Evolutionary conservation across 2,797 vertebrate genomes (phyloP).

Genomic region (Poeciliopsis presidionis): DNA sequence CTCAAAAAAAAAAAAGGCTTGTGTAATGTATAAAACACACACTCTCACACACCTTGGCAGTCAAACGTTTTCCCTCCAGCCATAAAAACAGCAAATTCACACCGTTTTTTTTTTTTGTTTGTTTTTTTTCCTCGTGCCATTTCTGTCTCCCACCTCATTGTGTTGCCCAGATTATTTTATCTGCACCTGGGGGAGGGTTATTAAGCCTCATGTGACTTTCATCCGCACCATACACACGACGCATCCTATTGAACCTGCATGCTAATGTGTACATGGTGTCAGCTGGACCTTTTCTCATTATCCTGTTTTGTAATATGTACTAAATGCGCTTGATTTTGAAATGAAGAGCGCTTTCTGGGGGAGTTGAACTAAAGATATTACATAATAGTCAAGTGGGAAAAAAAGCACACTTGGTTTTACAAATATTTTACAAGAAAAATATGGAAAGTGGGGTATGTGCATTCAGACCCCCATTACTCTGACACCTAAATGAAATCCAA

Average conservation of each 20-base stretch:
- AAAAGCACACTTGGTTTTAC: background rate
- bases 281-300: conserved; percentile 21
- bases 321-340: background rate
- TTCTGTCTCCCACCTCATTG: conserved; percentile 60
- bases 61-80: conserved; percentile 40
- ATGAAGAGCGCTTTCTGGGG: background rate
- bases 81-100: conserved; percentile 64
- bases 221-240: conserved; percentile 32
- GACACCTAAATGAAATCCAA: background rate
- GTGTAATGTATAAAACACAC: background rate
- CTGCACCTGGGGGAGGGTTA: conserved; percentile 58
- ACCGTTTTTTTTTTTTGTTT: conserved; percentile 30
- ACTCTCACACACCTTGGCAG: conserved; percentile 1
- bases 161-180: conserved; percentile 64
- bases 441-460: background rate
- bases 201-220: conserved; percentile 55
- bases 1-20: background rate
- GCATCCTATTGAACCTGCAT: conserved; percentile 23
- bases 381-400: too few relatives aligned
- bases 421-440: background rate
- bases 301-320: conserved; percentile 21
- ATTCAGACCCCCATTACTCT: background rate
- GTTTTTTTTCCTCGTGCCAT: conserved; percentile 34
- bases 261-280: conserved; percentile 18
- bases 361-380: background rate